These are phyloP conservation scores for Thalpophila matura DNA, from an alignment of 2,888 invertebrate genomes.

Conservation along the genomic window DNA sequence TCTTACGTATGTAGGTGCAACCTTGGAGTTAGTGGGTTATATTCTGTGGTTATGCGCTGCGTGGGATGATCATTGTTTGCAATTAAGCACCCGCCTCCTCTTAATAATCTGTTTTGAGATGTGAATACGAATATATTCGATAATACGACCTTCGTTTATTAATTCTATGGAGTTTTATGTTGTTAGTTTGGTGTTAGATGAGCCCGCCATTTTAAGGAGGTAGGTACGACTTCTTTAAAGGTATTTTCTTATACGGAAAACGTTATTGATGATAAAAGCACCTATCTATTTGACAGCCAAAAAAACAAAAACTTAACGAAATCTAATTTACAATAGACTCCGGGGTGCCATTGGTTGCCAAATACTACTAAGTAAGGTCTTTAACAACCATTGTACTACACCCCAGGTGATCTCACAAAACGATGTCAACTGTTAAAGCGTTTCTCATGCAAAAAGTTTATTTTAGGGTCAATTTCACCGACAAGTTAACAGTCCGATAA, in stretches of 20 bases:
- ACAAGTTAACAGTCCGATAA: no score
- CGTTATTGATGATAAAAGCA: not conserved
- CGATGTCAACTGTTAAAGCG: conserved; percentile 1
- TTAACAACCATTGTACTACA: conserved; percentile 10
- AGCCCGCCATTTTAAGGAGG: not conserved
- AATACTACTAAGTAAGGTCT: not conserved
- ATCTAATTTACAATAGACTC: conserved; percentile 1
- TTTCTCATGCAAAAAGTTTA: conserved; percentile 9
- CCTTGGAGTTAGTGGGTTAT: conserved; percentile 46
- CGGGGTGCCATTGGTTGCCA: conserved; percentile 3
- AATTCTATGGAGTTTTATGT: not conserved
- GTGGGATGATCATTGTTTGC: conserved; percentile 62
- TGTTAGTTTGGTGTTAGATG: not conserved
- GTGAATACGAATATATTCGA: conserved; percentile 32
- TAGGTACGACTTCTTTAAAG: no score
- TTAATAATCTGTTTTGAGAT: conserved; percentile 31
- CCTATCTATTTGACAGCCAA: not conserved
- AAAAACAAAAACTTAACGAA: conserved; percentile 6
- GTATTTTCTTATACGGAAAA: no score
- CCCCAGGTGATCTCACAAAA: conserved; percentile 8
- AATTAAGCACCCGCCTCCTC: conserved; percentile 47
- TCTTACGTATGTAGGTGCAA: conserved; percentile 55
- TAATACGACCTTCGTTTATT: conserved; percentile 32
- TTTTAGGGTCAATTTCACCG: no score
- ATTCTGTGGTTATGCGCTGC: conserved; percentile 29